A percentile compares a stretch with the other conserved stretches of the same genome.
phyloP scores from a whole-genome alignment of 2,888 invertebrate species.

The Cyclophora punctaria region DNA sequence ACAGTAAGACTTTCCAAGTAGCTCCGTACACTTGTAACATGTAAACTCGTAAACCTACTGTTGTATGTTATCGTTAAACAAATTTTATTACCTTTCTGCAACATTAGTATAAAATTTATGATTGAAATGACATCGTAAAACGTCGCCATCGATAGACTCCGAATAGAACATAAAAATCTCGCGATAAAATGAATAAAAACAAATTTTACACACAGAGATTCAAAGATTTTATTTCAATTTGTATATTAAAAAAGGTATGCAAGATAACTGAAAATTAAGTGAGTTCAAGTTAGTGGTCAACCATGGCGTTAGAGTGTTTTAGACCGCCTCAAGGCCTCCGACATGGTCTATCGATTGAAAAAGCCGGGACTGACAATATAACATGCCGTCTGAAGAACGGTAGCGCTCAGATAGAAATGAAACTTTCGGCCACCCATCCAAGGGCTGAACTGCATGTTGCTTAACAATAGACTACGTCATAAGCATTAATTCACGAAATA shows the following conservation, averaged over 20 bases:
- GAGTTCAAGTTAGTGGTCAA: too few relatives aligned
- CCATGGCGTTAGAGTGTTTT: too few relatives aligned
- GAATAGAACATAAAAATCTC: constrained; percentile 21
- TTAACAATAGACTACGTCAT: too few relatives aligned
- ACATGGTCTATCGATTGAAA: too few relatives aligned
- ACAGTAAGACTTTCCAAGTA: neutral
- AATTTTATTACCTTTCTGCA: constrained; percentile 26
- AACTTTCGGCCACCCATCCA: too few relatives aligned
- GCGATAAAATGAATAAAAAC: constrained; percentile 25
- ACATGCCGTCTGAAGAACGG: too few relatives aligned
- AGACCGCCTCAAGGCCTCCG: too few relatives aligned
- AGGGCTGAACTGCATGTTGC: too few relatives aligned
- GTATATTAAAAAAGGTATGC: constrained; percentile 15
- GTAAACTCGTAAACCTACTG: constrained; percentile 26
- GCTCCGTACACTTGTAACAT: too few relatives aligned
- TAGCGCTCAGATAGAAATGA: too few relatives aligned
- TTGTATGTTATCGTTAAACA: constrained; percentile 25
- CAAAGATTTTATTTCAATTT: constrained; percentile 26
- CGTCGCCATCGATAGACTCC: constrained; percentile 24
- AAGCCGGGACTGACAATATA: too few relatives aligned
- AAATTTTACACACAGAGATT: constrained; percentile 15
- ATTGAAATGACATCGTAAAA: constrained; percentile 28
- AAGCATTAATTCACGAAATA: too few relatives aligned
- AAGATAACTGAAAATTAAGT: constrained; percentile 1
- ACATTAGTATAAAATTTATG: constrained; percentile 35